Evolutionary conservation across 1,140 invertebrate genomes (phyloP), one percentile per base, ranked within the genome.

Genomic region (Apis laboriosa): DNA sequence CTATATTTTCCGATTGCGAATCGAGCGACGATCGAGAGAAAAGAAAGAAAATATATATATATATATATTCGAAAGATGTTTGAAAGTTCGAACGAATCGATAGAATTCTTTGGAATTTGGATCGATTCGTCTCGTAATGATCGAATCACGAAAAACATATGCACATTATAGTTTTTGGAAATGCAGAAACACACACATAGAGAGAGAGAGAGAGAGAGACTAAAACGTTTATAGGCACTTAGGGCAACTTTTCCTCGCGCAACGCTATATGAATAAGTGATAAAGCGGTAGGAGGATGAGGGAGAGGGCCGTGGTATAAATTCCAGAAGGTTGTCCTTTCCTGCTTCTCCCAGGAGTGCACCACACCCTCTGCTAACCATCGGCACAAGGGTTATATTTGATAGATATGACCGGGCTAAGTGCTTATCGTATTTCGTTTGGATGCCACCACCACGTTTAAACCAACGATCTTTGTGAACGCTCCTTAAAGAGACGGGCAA

Each of bases 371-470:
- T 43, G 7, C 34, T 61, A 90, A 88, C 84, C 87, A 79, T 43
- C 87, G n/a, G 87, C 88, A 93, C 93, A 93, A 94, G 92, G 92
- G 92, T 93, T 94, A 93, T 93, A 92, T 93, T 94, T 93, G 93
- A 93, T 93, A 93, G 92, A 94, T 94, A 93, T 88, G 88, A 88
- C 88, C 84, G 77, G 87, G 88, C 91, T 92, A 94, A 93, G 93
- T 94, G 93, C 93, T 94, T 92, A 94, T 94, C 93, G 93, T 94
- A 94, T 94, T 93, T 94, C 92, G 92, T 88, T 88, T 84, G 77
- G 86, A 82, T 55, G 80, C 79, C 58, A 15, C 79, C 58, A 15
- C 84, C 70, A 68, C 72, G 68, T 80, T 80, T 84, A 67, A 77
- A 82, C 43, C 63, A 58, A 72, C 76, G 72, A 88, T 87, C 80